Evolutionary conservation across 1,140 invertebrate species (phyloP), one percentile per base, ranked within the genome.

Genomic region (Trialeurodes vaporariorum): DNA sequence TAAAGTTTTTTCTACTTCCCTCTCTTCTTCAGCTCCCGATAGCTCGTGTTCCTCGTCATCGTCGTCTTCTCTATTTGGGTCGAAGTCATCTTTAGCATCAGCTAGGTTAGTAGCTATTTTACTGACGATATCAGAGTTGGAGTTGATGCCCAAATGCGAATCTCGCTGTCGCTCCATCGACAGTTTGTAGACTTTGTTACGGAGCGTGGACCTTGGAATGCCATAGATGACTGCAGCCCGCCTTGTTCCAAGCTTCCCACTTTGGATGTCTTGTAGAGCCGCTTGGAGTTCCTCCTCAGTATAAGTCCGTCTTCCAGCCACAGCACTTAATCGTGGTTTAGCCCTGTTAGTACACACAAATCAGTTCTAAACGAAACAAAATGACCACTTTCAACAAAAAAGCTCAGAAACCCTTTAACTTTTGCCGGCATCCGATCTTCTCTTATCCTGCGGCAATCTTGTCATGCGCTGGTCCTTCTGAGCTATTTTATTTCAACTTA

Each of bases 181-280:
- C 74, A 93, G 80, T 77, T 94, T 95, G 82, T 92, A 95, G 73
- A 91, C 87, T 82, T 98, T 98, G 81, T 97, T 97, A 59, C 94
- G 84, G 5, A 98, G 83, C 1, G 94, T 97, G 65, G 94, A 96
- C 65, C 95, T 83, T 2, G 95, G 95, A 76, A 98, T 96, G 67
- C 94, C 93, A 78, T 98, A 98, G 69, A 96, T 89, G 27, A 93
- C 92, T 40, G 95, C 92, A 0, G 94, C 94, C 68, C 95, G 83
- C 34, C 94, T 80, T 1, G 93, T 96, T 62, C 93, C 94, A 67
- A 98, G 81, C 76, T 93, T 92, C 2, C 93, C 94, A 75, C 87
- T 90, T 76, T 94, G 88, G 74, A 98, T 96, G 78, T 97, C 94
- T 69, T 90, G 83, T 60, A 98, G 83, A 11, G 94, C 94, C 21